A percentile compares a stretch with the other conserved stretches of the same genome.
Conservation (phyloP, 37 sponge, comb jelly and placozoan genomes). For the Diacarnus erythraeanus region DNA sequence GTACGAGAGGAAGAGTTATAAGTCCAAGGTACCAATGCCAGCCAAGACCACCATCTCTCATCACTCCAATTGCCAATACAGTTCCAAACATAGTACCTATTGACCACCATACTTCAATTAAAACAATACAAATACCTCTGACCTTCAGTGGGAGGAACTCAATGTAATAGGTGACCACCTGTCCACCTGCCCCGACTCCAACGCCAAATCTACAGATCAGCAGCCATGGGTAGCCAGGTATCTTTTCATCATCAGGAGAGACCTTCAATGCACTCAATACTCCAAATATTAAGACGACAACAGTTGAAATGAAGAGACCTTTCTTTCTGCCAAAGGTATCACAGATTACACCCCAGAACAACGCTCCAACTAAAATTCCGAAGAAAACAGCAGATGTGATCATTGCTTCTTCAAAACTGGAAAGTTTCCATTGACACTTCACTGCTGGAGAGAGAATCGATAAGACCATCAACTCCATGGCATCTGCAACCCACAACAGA, state of each 20-base stretch:
- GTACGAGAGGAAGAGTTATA: conserved; percentile 39
- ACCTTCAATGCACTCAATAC: conserved; percentile 34
- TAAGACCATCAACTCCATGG: conserved; percentile 57
- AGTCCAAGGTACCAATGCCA: conserved; percentile 66
- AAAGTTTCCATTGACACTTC: conserved; percentile 46
- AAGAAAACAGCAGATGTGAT: conserved; percentile 68
- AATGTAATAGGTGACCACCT: conserved; percentile 48
- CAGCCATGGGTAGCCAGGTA: conserved; percentile 39
- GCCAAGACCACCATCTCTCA: conserved; percentile 27
- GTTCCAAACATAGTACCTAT: conserved; percentile 59
- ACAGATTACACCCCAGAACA: conserved; percentile 49
- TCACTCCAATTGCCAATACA: conserved; percentile 47
- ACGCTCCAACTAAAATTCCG: conserved; percentile 64
- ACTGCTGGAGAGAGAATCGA: conserved; percentile 44
- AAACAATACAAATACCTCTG: conserved; percentile 40
- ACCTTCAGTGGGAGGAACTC: conserved; percentile 65
- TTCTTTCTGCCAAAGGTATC: conserved; percentile 64
- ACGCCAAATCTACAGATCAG: conserved; percentile 39
- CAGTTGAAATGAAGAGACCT: conserved; percentile 18
- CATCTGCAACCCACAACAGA: conserved; percentile 43
- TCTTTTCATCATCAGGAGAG: conserved; percentile 11
- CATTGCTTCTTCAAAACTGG: conserved; percentile 28
- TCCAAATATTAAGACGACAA: conserved; percentile 46
- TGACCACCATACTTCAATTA: conserved; percentile 42
- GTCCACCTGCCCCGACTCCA: conserved; percentile 59